phyloP scores from a whole-genome alignment of 2,888 invertebrate genomes.

The Lordiphosa fenestrarum region DNA sequence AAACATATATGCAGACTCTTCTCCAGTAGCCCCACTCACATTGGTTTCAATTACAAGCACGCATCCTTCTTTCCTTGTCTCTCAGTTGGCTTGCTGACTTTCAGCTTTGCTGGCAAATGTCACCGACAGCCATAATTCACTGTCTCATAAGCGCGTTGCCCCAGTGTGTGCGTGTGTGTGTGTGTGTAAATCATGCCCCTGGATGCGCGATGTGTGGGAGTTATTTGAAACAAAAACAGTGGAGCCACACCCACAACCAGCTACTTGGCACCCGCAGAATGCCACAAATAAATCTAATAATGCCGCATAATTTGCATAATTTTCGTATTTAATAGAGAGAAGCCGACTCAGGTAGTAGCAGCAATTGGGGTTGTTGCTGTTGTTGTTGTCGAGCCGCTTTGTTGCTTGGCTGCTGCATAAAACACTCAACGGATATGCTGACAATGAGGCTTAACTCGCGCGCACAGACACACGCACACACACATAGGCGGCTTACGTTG shows the following conservation, averaged over 20 bases:
- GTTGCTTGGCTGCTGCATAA: conserved; percentile 52
- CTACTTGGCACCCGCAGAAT: conserved; percentile 52
- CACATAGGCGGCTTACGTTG: conserved; percentile 38
- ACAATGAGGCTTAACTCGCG: conserved; percentile 68
- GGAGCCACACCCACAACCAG: conserved; percentile 26
- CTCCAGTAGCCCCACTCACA: too few species aligned
- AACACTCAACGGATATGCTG: conserved; percentile 75
- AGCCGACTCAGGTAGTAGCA: conserved; percentile 38
- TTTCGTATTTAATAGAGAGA: conserved; percentile 70
- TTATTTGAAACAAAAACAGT: conserved; percentile 51
- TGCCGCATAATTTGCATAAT: conserved; percentile 75
- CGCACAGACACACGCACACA: conserved; percentile 15
- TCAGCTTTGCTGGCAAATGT: conserved; percentile 31
- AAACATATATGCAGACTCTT: too few species aligned
- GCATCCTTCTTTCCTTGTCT: too few species aligned
- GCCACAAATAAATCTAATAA: conserved; percentile 73
- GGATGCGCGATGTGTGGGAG: conserved; percentile 42
- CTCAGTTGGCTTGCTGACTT: conserved; percentile 19
- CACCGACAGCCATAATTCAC: conserved; percentile 60
- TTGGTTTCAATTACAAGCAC: too few species aligned
- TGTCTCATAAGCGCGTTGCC: conserved; percentile 42
- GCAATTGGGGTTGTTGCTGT: conserved; percentile 47
- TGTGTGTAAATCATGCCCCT: conserved; percentile 59
- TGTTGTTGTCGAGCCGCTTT: conserved; percentile 18
- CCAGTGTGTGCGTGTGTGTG: conserved; percentile 31